A percentile compares a stretch with the other conserved stretches of the same genome.
These are phyloP conservation scores for Premnoplex brunnescens DNA, from an alignment of 2,797 vertebrate genomes.

Conservation along the genomic window DNA sequence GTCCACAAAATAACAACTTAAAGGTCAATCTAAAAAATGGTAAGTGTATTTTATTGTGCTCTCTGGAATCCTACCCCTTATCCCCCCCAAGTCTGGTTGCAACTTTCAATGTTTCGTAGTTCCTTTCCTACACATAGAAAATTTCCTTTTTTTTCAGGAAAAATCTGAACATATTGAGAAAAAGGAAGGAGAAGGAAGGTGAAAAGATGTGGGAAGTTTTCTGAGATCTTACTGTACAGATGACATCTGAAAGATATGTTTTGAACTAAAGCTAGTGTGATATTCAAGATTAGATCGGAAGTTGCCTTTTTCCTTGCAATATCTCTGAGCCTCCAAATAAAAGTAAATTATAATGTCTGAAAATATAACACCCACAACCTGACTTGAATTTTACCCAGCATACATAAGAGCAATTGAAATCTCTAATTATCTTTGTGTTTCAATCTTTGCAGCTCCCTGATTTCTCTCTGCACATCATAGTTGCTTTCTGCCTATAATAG, in stretches of 20 bases:
- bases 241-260: neutral
- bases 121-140: neutral
- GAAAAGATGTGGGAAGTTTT: neutral
- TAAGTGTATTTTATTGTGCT: neutral
- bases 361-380: neutral
- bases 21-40: neutral
- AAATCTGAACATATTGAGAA: neutral
- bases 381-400: neutral
- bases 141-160: neutral
- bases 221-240: neutral
- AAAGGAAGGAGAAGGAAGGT: neutral
- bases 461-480: neutral
- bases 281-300: neutral
- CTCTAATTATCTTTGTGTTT: neutral
- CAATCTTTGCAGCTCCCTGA: neutral
- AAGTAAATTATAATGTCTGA: neutral
- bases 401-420: neutral
- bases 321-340: neutral
- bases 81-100: neutral
- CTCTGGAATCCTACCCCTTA: neutral
- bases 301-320: neutral
- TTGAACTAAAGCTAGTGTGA: neutral
- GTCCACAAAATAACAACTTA: neutral
- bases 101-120: neutral
- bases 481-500: neutral